Base-by-base conservation (phyloP, 1,140 invertebrate species). In the Theocolax elegans region DNA sequence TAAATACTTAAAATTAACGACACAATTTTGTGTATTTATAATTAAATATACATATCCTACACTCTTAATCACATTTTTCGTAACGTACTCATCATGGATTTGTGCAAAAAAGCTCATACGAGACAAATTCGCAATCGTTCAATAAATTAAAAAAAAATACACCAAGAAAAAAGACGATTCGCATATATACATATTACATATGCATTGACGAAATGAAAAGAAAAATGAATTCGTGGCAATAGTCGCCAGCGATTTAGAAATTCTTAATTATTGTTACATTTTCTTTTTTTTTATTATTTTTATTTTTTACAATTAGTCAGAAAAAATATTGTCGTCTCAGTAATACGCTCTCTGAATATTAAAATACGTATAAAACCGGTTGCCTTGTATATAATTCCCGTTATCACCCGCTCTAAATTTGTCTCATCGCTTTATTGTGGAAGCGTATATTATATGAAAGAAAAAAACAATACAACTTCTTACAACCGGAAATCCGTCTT, bases 341-440 rank as follows among this genome's bases (percentile, higher is more conserved):
- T 42, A 31, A 67, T 25, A 49, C 44, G 38, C 42, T 15, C 21
- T 67, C 56, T 17, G 27, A 68, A 53, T 68, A 68, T 53, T 53
- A 60, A 68, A 68, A 60, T 60, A 27, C 60, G 13, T 67, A 59
- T 49, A 59, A 59, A 59, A 58, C 53, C 53, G 40, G 40, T 48
- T 1, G 35, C 13, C n/a, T 31, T 65, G 46, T 12, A 6, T 42
- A 23, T 35, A 46, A 49, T 51, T 19, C 15, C 19, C 49, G 17
- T 23, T 51, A 49, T 63, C 31, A 38, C 60, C 46, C 23, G 29
- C 38, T 15, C 38, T 27, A 29, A 35, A 4, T n/a, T n/a, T n/a
- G n/a, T n/a, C n/a, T n/a, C n/a, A n/a, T n/a, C n/a, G n/a, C n/a
- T n/a, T n/a, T n/a, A n/a, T n/a, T n/a, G n/a, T n/a, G n/a, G n/a